Evolutionary conservation across 1,140 invertebrate genomes (phyloP).

Genomic region (Hycleus cichorii): DNA sequence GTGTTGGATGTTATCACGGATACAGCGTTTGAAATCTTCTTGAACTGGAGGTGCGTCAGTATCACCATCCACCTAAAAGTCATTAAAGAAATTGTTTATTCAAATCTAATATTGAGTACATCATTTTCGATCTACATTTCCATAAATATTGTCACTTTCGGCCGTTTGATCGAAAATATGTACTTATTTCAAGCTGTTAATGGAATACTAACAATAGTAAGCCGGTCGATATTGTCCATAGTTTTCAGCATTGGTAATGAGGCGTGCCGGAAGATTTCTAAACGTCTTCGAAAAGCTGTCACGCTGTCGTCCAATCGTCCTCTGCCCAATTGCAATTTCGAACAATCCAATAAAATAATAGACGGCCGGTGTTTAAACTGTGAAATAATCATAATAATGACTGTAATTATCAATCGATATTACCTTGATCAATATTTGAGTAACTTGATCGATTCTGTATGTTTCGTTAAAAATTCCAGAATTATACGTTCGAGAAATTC

Average conservation of each 20-base stretch:
- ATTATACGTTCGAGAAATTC: too few relatives aligned
- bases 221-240: constrained; percentile 67
- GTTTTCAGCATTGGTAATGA: constrained; percentile 81
- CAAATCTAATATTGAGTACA: too few relatives aligned
- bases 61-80: constrained; percentile 66
- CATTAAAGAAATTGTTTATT: background rate
- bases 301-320: constrained; percentile 77
- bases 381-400: constrained; percentile 27
- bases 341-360: constrained; percentile 75
- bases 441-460: too few relatives aligned
- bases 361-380: constrained; percentile 68
- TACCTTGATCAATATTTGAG: too few relatives aligned
- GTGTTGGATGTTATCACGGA: constrained; percentile 44
- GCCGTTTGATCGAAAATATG: too few relatives aligned
- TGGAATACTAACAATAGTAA: constrained; percentile 62
- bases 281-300: constrained; percentile 68
- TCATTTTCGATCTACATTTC: too few relatives aligned
- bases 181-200: too few relatives aligned
- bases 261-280: constrained; percentile 77
- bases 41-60: constrained; percentile 68
- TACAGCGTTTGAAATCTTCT: constrained; percentile 61
- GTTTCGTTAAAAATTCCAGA: too few relatives aligned
- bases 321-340: constrained; percentile 73
- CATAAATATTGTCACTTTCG: too few relatives aligned
- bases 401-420: background rate